These are phyloP conservation scores for Habroteleia sp. DNA, from an alignment of 2,888 invertebrate species.

Conservation along the genomic window DNA sequence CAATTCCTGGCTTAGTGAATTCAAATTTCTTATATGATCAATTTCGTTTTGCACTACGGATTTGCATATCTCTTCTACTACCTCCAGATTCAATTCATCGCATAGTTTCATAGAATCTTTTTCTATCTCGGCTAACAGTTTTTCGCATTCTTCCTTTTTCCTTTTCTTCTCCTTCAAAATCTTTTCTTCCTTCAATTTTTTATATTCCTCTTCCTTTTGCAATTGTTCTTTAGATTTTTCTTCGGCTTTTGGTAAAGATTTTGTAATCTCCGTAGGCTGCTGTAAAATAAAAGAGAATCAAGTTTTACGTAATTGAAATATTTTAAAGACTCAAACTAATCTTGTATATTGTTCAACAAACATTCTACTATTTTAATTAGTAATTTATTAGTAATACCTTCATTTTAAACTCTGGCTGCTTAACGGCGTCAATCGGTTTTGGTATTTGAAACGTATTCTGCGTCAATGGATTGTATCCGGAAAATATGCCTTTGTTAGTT, in stretches of 20 bases:
- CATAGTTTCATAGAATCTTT: conserved; percentile 68
- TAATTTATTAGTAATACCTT: no score
- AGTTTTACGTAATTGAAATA: no score
- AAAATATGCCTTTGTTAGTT: no score
- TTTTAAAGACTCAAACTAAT: no score
- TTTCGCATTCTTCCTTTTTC: conserved; percentile 54
- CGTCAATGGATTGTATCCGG: background rate
- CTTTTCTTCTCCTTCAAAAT: conserved; percentile 47
- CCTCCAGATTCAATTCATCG: conserved; percentile 66
- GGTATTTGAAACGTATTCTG: background rate
- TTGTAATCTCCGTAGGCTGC: no score
- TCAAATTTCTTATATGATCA: conserved; percentile 67
- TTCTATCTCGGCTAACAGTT: conserved; percentile 63
- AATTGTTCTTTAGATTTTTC: conserved; percentile 21
- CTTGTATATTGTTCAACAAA: no score
- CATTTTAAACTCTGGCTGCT: no score
- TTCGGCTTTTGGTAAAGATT: background rate
- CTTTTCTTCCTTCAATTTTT: conserved; percentile 64
- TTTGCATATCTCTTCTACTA: conserved; percentile 65
- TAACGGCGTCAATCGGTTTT: background rate
- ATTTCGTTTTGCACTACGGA: conserved; percentile 5
- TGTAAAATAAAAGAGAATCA: no score
- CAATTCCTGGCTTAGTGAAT: conserved; percentile 63
- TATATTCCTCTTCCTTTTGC: conserved; percentile 30
- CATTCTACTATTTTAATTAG: no score